Evolutionary conservation across 2,888 invertebrate species (phyloP).

Genomic region (Hydroisotoma schaefferi): DNA sequence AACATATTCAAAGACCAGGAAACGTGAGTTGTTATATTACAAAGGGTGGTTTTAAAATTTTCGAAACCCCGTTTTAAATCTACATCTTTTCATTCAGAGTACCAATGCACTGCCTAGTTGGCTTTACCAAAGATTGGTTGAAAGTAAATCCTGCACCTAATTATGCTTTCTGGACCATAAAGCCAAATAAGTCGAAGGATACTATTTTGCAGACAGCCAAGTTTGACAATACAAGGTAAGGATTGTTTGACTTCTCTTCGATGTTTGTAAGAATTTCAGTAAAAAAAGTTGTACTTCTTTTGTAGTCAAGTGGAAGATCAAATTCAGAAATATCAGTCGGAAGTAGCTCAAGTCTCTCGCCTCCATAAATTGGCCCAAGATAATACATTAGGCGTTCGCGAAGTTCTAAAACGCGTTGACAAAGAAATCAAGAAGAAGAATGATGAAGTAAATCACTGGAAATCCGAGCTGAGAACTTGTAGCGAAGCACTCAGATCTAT

Average conservation of each 20-base stretch:
- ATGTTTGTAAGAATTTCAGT: neutral
- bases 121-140: slow-evolving; percentile 5
- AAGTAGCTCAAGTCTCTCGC: neutral
- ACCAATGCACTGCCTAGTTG: slow-evolving; percentile 1
- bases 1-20: slow-evolving; percentile 61
- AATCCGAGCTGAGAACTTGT: neutral
- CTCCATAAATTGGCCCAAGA: neutral
- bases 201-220: slow-evolving; percentile 5
- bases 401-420: neutral
- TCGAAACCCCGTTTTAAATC: neutral
- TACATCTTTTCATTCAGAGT: slow-evolving; percentile 1
- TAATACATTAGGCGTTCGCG: neutral
- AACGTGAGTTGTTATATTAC: neutral
- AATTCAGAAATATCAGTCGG: neutral
- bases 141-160: slow-evolving; percentile 7
- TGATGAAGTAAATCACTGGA: slow-evolving; percentile 6
- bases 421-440: slow-evolving; percentile 1
- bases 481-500: neutral
- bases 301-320: slow-evolving; percentile 3
- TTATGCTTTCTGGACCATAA: neutral
- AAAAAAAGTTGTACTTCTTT: too few relatives aligned
- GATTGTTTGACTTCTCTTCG: neutral
- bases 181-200: neutral
- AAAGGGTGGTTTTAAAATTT: neutral
- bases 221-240: slow-evolving; percentile 8